These are phyloP conservation scores for Dasyprocta punctata DNA, from an alignment of 2,113 vertebrate genomes.

Conservation along the genomic window DNA sequence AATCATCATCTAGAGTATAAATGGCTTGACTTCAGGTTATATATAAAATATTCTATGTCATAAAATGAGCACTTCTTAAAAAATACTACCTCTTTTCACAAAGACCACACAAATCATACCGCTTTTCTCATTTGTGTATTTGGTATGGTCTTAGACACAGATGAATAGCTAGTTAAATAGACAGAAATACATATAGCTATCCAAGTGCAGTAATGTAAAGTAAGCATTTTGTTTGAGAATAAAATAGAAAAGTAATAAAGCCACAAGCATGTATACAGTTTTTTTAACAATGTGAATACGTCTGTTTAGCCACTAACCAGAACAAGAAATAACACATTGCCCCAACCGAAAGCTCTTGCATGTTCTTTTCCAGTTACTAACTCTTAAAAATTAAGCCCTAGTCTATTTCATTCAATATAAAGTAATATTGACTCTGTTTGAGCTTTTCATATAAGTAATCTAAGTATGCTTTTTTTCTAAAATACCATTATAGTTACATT, in stretches of 20 bases:
- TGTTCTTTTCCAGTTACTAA: neutral
- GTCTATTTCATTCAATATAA: neutral
- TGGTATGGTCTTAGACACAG: neutral
- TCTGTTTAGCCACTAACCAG: neutral
- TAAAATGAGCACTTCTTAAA: neutral
- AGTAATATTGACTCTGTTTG: neutral
- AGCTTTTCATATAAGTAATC: neutral
- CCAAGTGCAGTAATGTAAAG: neutral
- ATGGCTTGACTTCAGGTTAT: neutral
- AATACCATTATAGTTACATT: neutral
- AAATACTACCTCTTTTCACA: neutral
- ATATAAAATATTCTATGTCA: neutral
- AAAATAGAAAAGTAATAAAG: neutral
- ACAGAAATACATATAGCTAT: neutral
- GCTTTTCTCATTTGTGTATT: neutral
- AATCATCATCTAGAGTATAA: neutral
- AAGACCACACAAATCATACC: neutral
- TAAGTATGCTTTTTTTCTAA: neutral
- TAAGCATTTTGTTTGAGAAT: neutral
- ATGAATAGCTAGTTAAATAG: neutral
- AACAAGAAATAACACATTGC: neutral
- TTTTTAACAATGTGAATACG: neutral
- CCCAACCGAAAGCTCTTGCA: neutral
- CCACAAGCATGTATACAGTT: neutral
- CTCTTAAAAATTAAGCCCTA: neutral